Percentiles rank a stretch among this genome's conserved stretches.
Conservation (phyloP, 2,888 invertebrate species). For the Drosophila phalerata region DNA sequence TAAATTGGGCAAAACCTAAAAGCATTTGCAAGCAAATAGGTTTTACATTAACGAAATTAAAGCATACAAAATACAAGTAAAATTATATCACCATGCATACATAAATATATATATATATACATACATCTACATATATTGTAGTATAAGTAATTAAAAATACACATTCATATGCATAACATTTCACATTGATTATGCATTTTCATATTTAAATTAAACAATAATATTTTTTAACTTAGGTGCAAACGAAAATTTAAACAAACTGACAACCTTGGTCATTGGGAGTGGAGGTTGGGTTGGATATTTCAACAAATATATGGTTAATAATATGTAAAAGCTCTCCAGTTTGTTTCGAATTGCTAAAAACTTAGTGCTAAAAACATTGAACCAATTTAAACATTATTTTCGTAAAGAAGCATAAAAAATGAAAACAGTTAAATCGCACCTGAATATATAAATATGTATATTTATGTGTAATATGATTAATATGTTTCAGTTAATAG, state of each 20-base stretch:
- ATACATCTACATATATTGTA: constrained; percentile 26
- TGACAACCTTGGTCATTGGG: constrained; percentile 52
- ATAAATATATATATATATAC: constrained; percentile 39
- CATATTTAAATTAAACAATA: constrained; percentile 33
- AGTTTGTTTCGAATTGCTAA: constrained; percentile 40
- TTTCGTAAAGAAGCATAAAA: constrained; percentile 52
- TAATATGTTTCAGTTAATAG: constrained; percentile 8
- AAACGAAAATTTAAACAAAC: constrained; percentile 70
- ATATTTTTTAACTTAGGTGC: constrained; percentile 46
- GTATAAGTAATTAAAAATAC: constrained; percentile 44
- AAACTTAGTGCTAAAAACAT: constrained; percentile 72
- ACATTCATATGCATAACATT: constrained; percentile 47
- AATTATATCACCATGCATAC: constrained; percentile 81
- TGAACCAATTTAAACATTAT: constrained; percentile 69
- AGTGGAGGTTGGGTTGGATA: constrained; percentile 19
- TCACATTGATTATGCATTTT: constrained; percentile 36
- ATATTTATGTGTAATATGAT: constrained; percentile 10
- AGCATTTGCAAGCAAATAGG: constrained; percentile 27
- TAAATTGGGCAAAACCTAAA: constrained; percentile 29
- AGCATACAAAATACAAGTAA: constrained; percentile 73
- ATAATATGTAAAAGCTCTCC: constrained; percentile 59
- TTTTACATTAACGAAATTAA: constrained; percentile 47
- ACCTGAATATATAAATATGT: constrained; percentile 59
- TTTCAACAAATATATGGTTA: constrained; percentile 57
- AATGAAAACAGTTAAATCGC: constrained; percentile 79